Evolutionary conservation across 1,140 invertebrate genomes (phyloP).

Genomic region (Lucilia sericata): DNA sequence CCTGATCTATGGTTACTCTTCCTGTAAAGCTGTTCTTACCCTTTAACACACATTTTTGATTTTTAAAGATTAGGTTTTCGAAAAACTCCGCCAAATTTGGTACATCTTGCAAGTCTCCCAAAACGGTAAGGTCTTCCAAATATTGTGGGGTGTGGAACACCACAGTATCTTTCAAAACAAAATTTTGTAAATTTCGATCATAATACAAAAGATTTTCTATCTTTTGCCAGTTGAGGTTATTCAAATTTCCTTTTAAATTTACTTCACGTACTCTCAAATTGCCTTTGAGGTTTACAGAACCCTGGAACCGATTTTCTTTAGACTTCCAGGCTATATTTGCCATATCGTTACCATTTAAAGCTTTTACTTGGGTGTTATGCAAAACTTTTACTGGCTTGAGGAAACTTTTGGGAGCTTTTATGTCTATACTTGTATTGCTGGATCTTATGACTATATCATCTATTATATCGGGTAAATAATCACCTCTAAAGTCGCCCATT

Average conservation of each 20-base stretch:
- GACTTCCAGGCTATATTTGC: constrained; percentile 52
- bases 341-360: constrained; percentile 58
- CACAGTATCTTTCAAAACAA: constrained; percentile 51
- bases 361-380: constrained; percentile 48
- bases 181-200: constrained; percentile 45
- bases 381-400: constrained; percentile 44
- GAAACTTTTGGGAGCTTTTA: constrained; percentile 59
- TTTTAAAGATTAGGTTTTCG: constrained; percentile 54
- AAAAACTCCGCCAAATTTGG: constrained; percentile 51
- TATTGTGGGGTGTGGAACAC: constrained; percentile 9
- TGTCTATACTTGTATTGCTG: constrained; percentile 25
- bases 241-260: constrained; percentile 50
- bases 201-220: constrained; percentile 51
- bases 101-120: constrained; percentile 49
- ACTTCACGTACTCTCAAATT: constrained; percentile 51
- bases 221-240: constrained; percentile 33
- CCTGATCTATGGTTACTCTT: constrained; percentile 52
- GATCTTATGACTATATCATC: constrained; percentile 56
- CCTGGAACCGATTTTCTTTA: constrained; percentile 47
- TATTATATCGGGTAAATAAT: constrained; percentile 53
- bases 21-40: constrained; percentile 57
- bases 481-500: constrained; percentile 55
- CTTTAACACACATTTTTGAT: constrained; percentile 14
- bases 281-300: constrained; percentile 52
- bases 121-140: constrained; percentile 53